Base-by-base conservation (phyloP, 2,888 invertebrate species). In the Chesias legatella region DNA sequence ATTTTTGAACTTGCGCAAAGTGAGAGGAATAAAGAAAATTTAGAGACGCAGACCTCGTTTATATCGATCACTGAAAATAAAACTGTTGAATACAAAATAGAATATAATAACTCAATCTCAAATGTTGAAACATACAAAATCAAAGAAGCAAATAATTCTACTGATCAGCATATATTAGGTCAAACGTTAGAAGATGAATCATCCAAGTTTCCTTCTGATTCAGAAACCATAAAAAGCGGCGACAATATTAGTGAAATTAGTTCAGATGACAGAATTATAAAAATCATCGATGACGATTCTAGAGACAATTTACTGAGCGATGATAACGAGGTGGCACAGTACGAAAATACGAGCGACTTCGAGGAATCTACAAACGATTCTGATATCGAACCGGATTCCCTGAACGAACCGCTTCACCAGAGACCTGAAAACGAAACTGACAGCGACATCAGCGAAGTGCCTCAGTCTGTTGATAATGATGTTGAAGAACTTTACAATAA, bases 1-100 rank as follows among this genome's bases (percentile, higher is more conserved):
- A 86, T 90, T 29, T 66, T 91, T 24, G 79, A 90, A 54, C 58
- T 90, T 34, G 88, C 85, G 4, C 73, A 81, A 55, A 59, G 58
- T 7, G 82, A 82, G n/a, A 56, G 10, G 21, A 44, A 6, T 43
- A 67, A 21, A 56, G 51, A 10, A 71, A 71, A 24, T 1, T 57
- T 85, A 27, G 71, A 83, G 44, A 88, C 88, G 0, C 88, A 88
- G 63, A 88, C 88, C 0, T 88, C 86, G 2, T 63, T 69, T 10
- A 47, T 80, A 33, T 83, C 82, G 6, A 69, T 86, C 42, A 71
- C 65, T 8, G 74, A 79, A 59, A 77, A 73, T 30, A 75, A 68
- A 60, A 78, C 63, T 7, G 41, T 79, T 5, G 68, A 77, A 42
- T 79, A 76, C 41, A 72, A 58, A 48, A 68, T 81, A 58, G 60